Evolutionary conservation across 1,140 invertebrate genomes (phyloP), one percentile per base, ranked within the genome.

Genomic region (Mylabris phalerata): DNA sequence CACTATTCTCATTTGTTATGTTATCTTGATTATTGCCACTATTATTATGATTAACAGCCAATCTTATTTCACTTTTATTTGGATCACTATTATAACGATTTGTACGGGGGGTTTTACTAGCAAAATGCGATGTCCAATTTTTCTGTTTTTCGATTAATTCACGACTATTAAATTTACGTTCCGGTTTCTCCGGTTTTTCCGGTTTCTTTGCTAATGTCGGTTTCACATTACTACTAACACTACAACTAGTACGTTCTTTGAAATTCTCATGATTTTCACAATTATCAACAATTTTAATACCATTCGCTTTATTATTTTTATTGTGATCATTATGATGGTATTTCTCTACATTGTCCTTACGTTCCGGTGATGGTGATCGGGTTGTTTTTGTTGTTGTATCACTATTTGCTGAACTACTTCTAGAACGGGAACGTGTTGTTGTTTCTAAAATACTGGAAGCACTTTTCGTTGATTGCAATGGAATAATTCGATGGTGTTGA

Each of bases 51-150:
- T 57, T 68, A 13, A 71, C 57, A 6, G 63, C 65, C 24, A 71
- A 44, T 55, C 67, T 64, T 10, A 73, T 67, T 57, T 74, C 72
- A 39, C 43, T 62, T 56, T 69, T 73, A 70, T 83, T 83, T 1
- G 82, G 81, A 73, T 86, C 84, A 66, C 79, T 86, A 71, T 81
- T 80, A 55, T 79, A 83, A 38, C 82, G 77, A 54, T 77, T 78
- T 3, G 81, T 78, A 61, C 85, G 78, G 10, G 84, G 78, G 10
- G 84, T 81, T 75, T 89, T 90, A 32, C 7, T 42, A 24, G 86
- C 87, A 70, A 93, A 93, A 73, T 93, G 90, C 45, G 88, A 88
- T 3, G 90, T 92, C 90, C 90, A 93, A 73, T 93, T 93, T 67
- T 86, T 85, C 65, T 92, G 90, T 66, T 92, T 92, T 72, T 93